phyloP scores from a whole-genome alignment of 2,888 invertebrate genomes.

The Eupithecia vulgata region DNA sequence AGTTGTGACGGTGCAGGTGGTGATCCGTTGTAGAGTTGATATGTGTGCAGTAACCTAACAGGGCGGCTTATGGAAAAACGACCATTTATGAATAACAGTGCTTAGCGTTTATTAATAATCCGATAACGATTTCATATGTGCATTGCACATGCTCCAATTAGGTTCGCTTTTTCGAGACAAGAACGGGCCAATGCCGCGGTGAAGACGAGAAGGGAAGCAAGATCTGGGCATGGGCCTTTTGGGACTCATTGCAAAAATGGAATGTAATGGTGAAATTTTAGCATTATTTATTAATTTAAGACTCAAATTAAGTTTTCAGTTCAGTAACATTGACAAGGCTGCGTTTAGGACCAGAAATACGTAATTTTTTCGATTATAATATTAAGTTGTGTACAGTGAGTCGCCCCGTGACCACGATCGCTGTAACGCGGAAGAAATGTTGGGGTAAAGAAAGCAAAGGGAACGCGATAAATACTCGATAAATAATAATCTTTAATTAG shows the following conservation, averaged over 20 bases:
- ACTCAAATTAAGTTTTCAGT: not conserved
- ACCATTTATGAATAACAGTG: constrained; percentile 38
- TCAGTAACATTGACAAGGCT: not conserved
- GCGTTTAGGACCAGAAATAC: not conserved
- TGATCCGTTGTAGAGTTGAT: not conserved
- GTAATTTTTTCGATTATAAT: not conserved
- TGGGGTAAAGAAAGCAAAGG: too few species aligned
- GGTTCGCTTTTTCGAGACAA: too few species aligned
- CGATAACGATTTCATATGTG: constrained; percentile 35
- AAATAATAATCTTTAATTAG: too few species aligned
- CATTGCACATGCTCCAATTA: constrained; percentile 36
- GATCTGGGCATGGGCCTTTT: too few species aligned
- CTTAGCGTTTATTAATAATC: constrained; percentile 41
- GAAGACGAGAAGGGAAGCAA: too few species aligned
- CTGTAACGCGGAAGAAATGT: too few species aligned
- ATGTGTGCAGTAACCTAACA: constrained; percentile 14
- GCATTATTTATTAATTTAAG: not conserved
- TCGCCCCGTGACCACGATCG: too few species aligned
- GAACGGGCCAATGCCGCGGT: too few species aligned
- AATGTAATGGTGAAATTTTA: too few species aligned
- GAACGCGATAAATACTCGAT: too few species aligned
- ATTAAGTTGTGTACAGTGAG: not conserved
- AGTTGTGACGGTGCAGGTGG: not conserved
- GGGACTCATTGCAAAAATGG: too few species aligned
- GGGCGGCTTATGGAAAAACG: constrained; percentile 38